Evolutionary conservation across 2,888 invertebrate genomes (phyloP), one percentile per base, ranked within the genome.

Genomic region (Eupithecia subumbrata): DNA sequence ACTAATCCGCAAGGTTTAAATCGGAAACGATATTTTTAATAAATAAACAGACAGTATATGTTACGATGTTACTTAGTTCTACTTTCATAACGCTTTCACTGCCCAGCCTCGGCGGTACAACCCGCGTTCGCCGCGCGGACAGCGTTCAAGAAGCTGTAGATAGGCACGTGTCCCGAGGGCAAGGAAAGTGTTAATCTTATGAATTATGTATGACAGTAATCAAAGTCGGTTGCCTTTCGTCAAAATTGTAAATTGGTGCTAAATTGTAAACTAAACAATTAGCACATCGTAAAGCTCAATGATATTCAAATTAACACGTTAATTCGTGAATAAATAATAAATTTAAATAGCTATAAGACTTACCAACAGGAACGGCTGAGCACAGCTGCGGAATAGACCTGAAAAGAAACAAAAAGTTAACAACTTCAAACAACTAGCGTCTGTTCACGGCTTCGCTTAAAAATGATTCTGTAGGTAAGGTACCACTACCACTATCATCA

Each of bases 361-460:
- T 73, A 89, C 89, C 89, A 87, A 86, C 85, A 80, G 82, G 82
- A 85, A 71, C 80, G 77, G 78, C n/a, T n/a, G n/a, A n/a, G n/a
- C 77, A 76, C 76, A 78, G 74, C 76, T 60, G 76, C 71, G 77
- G 79, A 81, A 76, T 78, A 71, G 80, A 71, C 80, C 83, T 60
- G 60, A 60, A 25, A 60, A 60, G 1, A 60, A 60, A 25, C 14
- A 56, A 22, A 22, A 22, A 5, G 56, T 56, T 45, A 43, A 40
- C 40, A 12, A 43, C 12, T 43, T 12, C 3, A 43, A 43, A 12
- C 40, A 9, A 34, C 34, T 34, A 34, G 7, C 34, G 34, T 34
- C 34, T 34, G 34, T 34, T 34, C 5, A 34, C 34, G 34, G 34
- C 34, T 40, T 40, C 40, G 40, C 8, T 40, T 9, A 40, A 7